Base-by-base conservation (phyloP, 2,113 vertebrate species). In the Engraulis encrasicolus region DNA sequence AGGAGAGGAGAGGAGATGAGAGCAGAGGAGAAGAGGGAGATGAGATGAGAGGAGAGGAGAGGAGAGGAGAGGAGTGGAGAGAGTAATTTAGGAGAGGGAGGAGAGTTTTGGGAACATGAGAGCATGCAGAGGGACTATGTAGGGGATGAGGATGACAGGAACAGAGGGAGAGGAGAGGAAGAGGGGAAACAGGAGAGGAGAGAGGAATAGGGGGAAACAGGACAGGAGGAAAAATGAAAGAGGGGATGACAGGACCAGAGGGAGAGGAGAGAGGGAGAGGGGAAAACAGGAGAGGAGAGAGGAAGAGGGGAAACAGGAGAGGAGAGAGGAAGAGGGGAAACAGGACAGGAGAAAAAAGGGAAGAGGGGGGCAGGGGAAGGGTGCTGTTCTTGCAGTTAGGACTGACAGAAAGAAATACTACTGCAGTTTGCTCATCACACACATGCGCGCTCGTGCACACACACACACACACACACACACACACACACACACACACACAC, bases 311-410 rank as follows among this genome's bases (percentile, higher is more conserved):
- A 9, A 9, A 9, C 3, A 5, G 40, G 40, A 45, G 40, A 45
- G 40, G 40, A 9, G 40, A 45, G 40, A 52, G 40, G 40, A 9
- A 27, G 31, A 12, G 17, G 61, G 61, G 61, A n/a, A n/a, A n/a
- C n/a, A 45, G 40, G 40, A 9, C 3, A 5, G 40, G 40, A 45
- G 40, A 45, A 9, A 9, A 9, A 9, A 45, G 40, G 40, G 40
- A 9, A 27, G 31, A 12, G 17, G 61, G 61, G 61, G 11, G 23
- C 6, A 31, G 66, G 27, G 5, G 5, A 74, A 74, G 66, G 66
- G 66, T 74, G 27, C 66, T 74, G 66, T 31, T 50, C 50, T 50
- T 77, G 38, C 85, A 61, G n/a, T n/a, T n/a, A 52, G 50, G 66
- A 74, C 12, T 17, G 31, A 34, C 31, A 31, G 31, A 52, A 71